Conservation (phyloP, 2,888 invertebrate genomes). For the Helicoverpa assulta region DNA sequence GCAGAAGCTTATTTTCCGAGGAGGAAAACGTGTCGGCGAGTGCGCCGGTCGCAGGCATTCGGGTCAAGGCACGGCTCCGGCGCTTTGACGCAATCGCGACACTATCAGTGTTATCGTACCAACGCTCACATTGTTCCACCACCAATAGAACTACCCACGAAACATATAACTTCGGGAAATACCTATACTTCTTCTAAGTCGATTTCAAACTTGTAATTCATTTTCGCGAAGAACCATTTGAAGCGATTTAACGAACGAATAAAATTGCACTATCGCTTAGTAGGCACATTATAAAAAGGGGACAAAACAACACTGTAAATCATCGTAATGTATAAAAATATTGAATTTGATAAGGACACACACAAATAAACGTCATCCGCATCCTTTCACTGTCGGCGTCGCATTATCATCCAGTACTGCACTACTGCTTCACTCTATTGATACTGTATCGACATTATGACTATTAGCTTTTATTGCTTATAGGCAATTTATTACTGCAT, state of each 20-base stretch:
- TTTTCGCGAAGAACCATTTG: neutral
- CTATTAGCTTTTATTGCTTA: slow-evolving; percentile 36
- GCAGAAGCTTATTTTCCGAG: slow-evolving; percentile 50
- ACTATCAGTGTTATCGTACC: slow-evolving; percentile 64
- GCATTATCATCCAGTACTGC: slow-evolving; percentile 21
- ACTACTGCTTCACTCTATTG: slow-evolving; percentile 17
- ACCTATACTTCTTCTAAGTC: neutral
- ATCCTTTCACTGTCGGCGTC: slow-evolving; percentile 33
- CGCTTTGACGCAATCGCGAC: slow-evolving; percentile 79
- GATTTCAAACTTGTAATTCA: no score
- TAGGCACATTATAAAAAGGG: slow-evolving; percentile 17
- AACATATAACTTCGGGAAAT: slow-evolving; percentile 9
- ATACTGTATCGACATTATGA: slow-evolving; percentile 22
- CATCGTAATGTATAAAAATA: slow-evolving; percentile 50
- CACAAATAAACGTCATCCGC: slow-evolving; percentile 25
- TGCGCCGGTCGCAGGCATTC: slow-evolving; percentile 68
- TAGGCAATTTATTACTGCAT: slow-evolving; percentile 20
- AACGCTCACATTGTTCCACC: slow-evolving; percentile 46
- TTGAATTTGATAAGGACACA: slow-evolving; percentile 60
- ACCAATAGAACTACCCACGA: slow-evolving; percentile 21
- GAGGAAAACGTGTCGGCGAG: slow-evolving; percentile 65
- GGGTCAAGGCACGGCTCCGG: slow-evolving; percentile 80
- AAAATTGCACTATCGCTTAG: neutral
- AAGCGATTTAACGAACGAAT: neutral
- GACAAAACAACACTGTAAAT: slow-evolving; percentile 56